Percentiles rank a stretch among this genome's conserved stretches.
Evolutionary conservation across 2,888 invertebrate species (phyloP).

Genomic region (Globia sparganii): DNA sequence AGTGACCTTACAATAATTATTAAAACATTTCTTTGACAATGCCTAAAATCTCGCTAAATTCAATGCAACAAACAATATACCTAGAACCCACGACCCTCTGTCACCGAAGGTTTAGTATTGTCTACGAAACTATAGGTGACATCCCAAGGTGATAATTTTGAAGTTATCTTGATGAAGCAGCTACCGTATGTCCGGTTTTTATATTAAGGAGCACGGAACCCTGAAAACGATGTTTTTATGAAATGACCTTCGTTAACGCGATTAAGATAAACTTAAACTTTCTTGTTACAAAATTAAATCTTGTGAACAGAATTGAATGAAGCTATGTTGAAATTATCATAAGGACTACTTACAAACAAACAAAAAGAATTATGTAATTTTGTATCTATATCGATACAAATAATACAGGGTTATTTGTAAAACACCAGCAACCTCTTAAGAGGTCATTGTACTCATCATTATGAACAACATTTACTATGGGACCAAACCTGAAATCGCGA

Average conservation of each 20-base stretch:
- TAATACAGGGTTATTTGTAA: too few relatives aligned
- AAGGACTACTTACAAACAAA: too few relatives aligned
- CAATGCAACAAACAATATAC: not conserved
- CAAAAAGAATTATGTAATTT: too few relatives aligned
- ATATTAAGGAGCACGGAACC: conserved; percentile 45
- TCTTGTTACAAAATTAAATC: not conserved
- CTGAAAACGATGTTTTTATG: conserved; percentile 46
- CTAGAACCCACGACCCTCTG: conserved; percentile 42
- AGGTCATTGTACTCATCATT: too few relatives aligned
- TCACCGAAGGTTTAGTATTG: conserved; percentile 53
- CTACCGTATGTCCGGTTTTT: conserved; percentile 55
- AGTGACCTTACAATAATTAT: not conserved
- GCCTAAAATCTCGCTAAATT: not conserved
- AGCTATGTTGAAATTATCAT: too few relatives aligned
- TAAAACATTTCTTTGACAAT: not conserved
- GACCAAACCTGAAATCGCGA: too few relatives aligned
- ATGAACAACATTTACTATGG: too few relatives aligned
- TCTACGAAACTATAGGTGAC: conserved; percentile 28
- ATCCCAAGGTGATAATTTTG: conserved; percentile 52
- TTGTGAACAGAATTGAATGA: too few relatives aligned
- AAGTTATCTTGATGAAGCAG: conserved; percentile 54
- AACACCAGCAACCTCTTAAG: too few relatives aligned
- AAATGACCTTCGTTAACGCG: conserved; percentile 39
- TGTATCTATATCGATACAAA: too few relatives aligned
- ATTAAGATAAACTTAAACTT: conserved; percentile 12